Percentiles rank a stretch among this genome's conserved stretches.
phyloP scores from a whole-genome alignment of 2,113 vertebrate genomes.

The Anthoscopus minutus region DNA sequence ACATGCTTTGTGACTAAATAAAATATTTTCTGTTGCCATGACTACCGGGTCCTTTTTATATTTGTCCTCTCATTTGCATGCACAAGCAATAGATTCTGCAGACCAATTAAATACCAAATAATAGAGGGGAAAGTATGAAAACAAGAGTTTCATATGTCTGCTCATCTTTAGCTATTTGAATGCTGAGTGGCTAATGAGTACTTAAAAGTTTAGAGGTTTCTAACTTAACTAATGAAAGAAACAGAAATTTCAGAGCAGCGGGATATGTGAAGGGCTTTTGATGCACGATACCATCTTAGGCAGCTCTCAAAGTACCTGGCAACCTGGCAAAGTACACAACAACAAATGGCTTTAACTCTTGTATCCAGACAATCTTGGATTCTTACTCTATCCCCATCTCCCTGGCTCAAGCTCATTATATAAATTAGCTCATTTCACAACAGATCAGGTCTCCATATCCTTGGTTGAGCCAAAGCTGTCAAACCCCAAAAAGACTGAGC shows the following conservation, averaged over 20 bases:
- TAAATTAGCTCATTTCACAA: not conserved
- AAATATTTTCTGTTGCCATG: slow-evolving; percentile 18
- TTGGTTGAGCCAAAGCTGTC: not conserved
- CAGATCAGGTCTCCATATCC: not conserved
- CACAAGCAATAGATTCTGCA: not conserved
- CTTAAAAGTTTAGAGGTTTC: slow-evolving; percentile 14
- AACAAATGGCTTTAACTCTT: not conserved
- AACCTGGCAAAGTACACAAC: too few relatives aligned
- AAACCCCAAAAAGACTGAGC: not conserved
- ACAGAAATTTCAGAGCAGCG: not conserved
- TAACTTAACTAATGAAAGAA: slow-evolving; percentile 1
- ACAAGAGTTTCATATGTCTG: not conserved
- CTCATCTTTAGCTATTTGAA: not conserved
- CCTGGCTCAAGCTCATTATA: not conserved
- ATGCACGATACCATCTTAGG: not conserved
- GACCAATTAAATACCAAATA: slow-evolving; percentile 11
- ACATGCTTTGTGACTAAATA: not conserved
- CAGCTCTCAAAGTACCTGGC: not conserved
- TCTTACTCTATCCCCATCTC: not conserved
- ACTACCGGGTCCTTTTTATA: not conserved
- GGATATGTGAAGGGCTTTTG: not conserved
- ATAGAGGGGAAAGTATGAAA: not conserved
- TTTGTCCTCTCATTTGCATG: not conserved
- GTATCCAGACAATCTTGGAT: not conserved
- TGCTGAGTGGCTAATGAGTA: not conserved